Evolutionary conservation across 2,888 invertebrate species (phyloP), one percentile per base, ranked within the genome.

Genomic region (Meta bourneti): DNA sequence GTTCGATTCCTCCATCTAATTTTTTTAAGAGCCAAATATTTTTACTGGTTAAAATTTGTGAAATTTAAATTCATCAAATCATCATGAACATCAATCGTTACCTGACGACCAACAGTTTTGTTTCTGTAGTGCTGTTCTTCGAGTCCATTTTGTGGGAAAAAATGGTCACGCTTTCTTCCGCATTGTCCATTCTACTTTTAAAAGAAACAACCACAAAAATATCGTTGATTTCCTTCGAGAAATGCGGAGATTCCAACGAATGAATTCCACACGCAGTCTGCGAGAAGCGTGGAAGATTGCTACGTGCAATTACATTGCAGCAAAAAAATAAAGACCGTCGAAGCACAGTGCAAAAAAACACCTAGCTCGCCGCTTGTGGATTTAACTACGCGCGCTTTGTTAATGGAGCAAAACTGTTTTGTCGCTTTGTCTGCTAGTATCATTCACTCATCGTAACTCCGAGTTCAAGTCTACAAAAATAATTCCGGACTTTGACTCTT

Each of bases 381-480:
- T 61, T 61, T 9, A 61, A 61, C 61, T 16, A 61, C 11, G 16
- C 61, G 6, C 75, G 75, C 75, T 48, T 75, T 49, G 49, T 48
- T 75, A 75, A 48, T 34, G 51, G 48, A 75, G 75, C 75, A 75
- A 20, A 75, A 75, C 75, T 75, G 61, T 9, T 61, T 61, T 61
- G 61, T 61, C 61, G 61, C 61, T 61, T 9, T 16, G 61, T 61
- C 13, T 16, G 61, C 7, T 61, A 5, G 61, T 61, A 61, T 61
- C 61, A 61, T 16, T 8, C 61, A 34, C 34, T 34, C 34, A 34
- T 34, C 34, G 34, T 4, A 5, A 61, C 11, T 61, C 61, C 11
- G 61, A 11, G 11, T 16, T 5, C 61, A 61, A 9, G 61, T 61
- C 11, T 9, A 9, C 61, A 61, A 61, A 61, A 61, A 61, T 16